These are phyloP conservation scores for Chaenogobius annularis DNA, from an alignment of 2,113 vertebrate genomes.

Conservation along the genomic window DNA sequence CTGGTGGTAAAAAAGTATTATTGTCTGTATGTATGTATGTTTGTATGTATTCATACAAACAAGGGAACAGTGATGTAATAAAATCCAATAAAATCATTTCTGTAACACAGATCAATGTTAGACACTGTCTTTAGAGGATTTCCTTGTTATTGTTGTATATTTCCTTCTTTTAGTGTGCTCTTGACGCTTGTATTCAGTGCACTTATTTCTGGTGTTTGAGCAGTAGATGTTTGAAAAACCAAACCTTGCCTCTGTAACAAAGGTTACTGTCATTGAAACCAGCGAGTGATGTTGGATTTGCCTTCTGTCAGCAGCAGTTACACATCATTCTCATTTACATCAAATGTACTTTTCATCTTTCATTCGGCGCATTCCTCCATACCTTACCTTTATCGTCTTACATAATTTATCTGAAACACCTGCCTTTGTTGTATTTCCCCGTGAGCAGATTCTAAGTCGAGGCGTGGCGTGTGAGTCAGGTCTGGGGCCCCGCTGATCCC, in stretches of 20 bases:
- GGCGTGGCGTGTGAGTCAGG: slow-evolving; percentile 6
- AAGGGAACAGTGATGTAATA: too few relatives aligned
- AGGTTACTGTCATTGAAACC: background rate
- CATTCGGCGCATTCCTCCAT: background rate
- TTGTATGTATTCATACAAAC: too few relatives aligned
- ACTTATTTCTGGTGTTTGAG: too few relatives aligned
- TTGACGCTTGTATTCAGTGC: too few relatives aligned
- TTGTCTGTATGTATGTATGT: background rate
- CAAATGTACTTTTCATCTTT: background rate
- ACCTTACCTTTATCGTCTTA: background rate
- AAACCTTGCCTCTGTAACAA: background rate
- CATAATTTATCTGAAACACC: background rate
- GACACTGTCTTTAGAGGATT: too few relatives aligned
- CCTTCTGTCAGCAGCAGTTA: background rate
- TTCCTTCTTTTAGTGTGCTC: too few relatives aligned
- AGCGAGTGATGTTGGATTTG: background rate
- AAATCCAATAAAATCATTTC: too few relatives aligned
- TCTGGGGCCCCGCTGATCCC: slow-evolving; percentile 22
- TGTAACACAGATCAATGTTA: too few relatives aligned
- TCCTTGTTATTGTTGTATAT: too few relatives aligned
- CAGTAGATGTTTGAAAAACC: background rate
- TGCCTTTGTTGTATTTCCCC: slow-evolving; percentile 21
- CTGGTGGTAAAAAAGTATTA: background rate
- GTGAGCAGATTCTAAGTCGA: slow-evolving; percentile 34
- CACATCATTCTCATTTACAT: background rate